These are phyloP conservation scores for Nannobrachium achirus DNA, from an alignment of 2,113 vertebrate genomes.

Conservation along the genomic window DNA sequence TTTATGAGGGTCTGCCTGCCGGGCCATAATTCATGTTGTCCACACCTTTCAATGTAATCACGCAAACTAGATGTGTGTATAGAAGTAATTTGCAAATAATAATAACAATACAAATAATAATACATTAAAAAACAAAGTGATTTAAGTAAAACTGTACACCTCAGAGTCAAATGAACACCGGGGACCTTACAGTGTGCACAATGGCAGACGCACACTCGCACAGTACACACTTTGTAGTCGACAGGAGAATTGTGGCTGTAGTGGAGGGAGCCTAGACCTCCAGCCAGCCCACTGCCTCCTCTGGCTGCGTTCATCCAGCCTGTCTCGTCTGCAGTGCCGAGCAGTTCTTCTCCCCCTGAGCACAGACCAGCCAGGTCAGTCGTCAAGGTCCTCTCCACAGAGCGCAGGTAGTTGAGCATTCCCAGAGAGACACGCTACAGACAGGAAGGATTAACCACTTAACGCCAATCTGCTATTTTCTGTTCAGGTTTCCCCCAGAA, in stretches of 20 bases:
- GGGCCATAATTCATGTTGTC: too few relatives aligned
- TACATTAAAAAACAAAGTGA: too few relatives aligned
- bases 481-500: too few relatives aligned
- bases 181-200: too few relatives aligned
- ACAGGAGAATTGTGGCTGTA: slow-evolving; percentile 67
- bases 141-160: too few relatives aligned
- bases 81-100: too few relatives aligned
- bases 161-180: too few relatives aligned
- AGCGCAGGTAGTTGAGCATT: slow-evolving; percentile 81
- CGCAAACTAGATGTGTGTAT: too few relatives aligned
- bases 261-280: slow-evolving; percentile 60
- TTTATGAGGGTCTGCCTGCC: too few relatives aligned
- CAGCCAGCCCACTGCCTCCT: slow-evolving; percentile 60
- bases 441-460: background rate
- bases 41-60: too few relatives aligned
- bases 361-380: slow-evolving; percentile 71
- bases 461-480: too few relatives aligned
- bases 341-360: slow-evolving; percentile 49
- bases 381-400: slow-evolving; percentile 77
- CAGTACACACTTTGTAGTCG: slow-evolving; percentile 74
- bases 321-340: slow-evolving; percentile 60
- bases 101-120: too few relatives aligned
- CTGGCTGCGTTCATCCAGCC: slow-evolving; percentile 70
- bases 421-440: slow-evolving; percentile 71
- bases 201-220: background rate